Evolutionary conservation across 2,113 vertebrate species (phyloP).

Genomic region (Cheirogaleus medius): DNA sequence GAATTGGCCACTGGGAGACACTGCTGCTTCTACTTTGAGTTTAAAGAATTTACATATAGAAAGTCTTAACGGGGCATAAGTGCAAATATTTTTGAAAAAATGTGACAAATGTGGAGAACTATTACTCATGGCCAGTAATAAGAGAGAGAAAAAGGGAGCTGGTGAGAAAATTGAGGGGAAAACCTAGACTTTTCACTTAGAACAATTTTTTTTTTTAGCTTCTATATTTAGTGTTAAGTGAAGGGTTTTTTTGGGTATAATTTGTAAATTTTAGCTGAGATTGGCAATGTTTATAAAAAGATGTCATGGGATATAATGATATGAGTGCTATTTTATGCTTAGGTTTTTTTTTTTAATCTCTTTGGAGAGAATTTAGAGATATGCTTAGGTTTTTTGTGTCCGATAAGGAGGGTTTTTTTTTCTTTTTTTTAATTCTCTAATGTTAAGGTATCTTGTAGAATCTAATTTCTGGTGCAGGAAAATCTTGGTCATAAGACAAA

Average conservation of each 20-base stretch:
- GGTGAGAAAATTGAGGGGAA: constrained; percentile 3
- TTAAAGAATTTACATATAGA: constrained; percentile 22
- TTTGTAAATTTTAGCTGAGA: constrained; percentile 8
- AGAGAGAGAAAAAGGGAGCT: neutral
- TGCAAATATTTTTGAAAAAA: constrained; percentile 27
- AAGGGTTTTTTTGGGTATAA: neutral
- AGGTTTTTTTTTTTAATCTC: neutral
- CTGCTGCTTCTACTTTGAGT: constrained; percentile 61
- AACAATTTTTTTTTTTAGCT: neutral
- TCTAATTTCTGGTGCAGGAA: neutral
- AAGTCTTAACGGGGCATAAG: neutral
- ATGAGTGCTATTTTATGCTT: neutral
- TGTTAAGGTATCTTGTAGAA: neutral
- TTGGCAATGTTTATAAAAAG: neutral
- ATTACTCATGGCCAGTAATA: neutral
- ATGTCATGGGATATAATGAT: neutral
- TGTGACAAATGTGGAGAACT: neutral
- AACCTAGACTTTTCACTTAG: neutral
- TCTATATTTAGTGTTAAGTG: neutral
- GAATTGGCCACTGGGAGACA: constrained; percentile 58
- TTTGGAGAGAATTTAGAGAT: no score
- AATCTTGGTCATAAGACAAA: neutral
- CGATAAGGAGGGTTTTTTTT: neutral
- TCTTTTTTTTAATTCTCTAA: neutral
- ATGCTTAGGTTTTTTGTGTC: neutral